Evolutionary conservation across 2,888 invertebrate species (phyloP).

Genomic region (Phymatocera aterrima): DNA sequence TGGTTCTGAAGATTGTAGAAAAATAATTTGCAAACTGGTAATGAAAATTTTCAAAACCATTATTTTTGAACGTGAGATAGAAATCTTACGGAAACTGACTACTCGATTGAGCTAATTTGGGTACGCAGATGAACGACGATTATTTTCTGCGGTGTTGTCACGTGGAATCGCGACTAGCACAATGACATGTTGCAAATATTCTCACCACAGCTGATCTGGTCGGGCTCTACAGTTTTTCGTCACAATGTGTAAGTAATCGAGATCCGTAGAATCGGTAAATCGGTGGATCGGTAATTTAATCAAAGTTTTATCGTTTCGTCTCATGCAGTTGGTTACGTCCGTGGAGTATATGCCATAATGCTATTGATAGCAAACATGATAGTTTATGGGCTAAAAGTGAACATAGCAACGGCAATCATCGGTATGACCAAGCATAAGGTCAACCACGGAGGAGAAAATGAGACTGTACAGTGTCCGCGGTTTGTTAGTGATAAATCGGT

Average conservation of each 20-base stretch:
- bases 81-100: background rate
- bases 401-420: constrained; percentile 67
- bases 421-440: constrained; percentile 66
- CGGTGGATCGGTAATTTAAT: background rate
- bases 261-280: background rate
- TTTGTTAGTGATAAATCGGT: background rate
- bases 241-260: constrained; percentile 3
- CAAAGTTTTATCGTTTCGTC: background rate
- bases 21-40: background rate
- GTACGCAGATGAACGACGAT: background rate
- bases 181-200: background rate
- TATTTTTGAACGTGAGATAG: background rate
- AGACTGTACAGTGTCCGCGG: constrained; percentile 57
- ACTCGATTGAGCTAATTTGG: background rate
- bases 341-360: constrained; percentile 69
- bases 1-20: background rate
- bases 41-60: background rate
- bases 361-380: constrained; percentile 72
- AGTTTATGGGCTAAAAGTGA: constrained; percentile 70
- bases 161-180: background rate
- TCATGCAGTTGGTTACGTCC: constrained; percentile 59
- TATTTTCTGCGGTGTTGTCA: background rate
- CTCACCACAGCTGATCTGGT: background rate
- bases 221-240: background rate
- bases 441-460: background rate